Conservation (phyloP, 2,888 invertebrate genomes). For the Perizoma flavofasciatum region DNA sequence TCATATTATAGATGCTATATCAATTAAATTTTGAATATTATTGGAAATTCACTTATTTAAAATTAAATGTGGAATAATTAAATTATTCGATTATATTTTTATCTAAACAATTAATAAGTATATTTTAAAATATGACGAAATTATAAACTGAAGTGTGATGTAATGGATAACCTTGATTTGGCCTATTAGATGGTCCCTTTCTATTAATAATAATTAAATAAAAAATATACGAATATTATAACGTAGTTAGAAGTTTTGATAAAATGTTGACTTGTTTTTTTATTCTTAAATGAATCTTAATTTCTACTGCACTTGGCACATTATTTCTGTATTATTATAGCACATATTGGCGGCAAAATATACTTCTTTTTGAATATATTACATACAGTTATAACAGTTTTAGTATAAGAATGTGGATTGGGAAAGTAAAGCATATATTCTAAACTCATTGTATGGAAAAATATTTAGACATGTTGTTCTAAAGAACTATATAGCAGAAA, state of each 20-base stretch:
- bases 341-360: slow-evolving; percentile 45
- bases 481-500: slow-evolving; percentile 47
- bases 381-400: slow-evolving; percentile 34
- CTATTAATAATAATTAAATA: slow-evolving; percentile 8
- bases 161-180: slow-evolving; percentile 51
- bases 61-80: slow-evolving; percentile 58
- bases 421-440: slow-evolving; percentile 78
- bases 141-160: slow-evolving; percentile 55
- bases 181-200: slow-evolving; percentile 52
- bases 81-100: slow-evolving; percentile 54
- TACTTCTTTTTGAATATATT: slow-evolving; percentile 45
- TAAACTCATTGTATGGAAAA: slow-evolving; percentile 68
- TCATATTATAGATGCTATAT: slow-evolving; percentile 44
- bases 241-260: slow-evolving; percentile 25
- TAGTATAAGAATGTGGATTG: slow-evolving; percentile 37
- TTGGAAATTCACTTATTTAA: slow-evolving; percentile 58
- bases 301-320: slow-evolving; percentile 52
- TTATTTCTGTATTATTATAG: slow-evolving; percentile 47
- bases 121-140: slow-evolving; percentile 48
- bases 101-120: slow-evolving; percentile 41
- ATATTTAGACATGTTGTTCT: slow-evolving; percentile 55
- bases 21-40: slow-evolving; percentile 41
- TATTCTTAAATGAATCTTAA: slow-evolving; percentile 29
- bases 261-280: slow-evolving; percentile 23
- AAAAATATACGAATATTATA: slow-evolving; percentile 19